phyloP scores from a whole-genome alignment of 2,888 invertebrate genomes.

The Silvanus unidentatus region DNA sequence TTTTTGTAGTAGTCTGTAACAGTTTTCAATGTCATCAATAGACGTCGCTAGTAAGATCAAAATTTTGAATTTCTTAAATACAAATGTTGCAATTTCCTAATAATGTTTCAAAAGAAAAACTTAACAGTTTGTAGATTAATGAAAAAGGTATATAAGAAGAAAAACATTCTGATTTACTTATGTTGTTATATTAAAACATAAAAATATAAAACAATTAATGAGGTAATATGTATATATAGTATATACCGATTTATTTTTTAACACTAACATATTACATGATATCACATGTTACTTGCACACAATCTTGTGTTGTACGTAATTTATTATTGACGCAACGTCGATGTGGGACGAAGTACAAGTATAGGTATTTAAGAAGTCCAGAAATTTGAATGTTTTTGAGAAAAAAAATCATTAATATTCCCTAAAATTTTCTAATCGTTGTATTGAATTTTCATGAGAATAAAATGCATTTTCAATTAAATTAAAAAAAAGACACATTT shows the following conservation, averaged over 20 bases:
- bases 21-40: no score
- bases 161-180: conserved; percentile 2
- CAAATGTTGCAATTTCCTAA: no score
- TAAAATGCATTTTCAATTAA: background rate
- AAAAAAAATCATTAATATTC: conserved; percentile 1
- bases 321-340: conserved; percentile 47
- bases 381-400: conserved; percentile 21
- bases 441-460: background rate
- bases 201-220: conserved; percentile 44
- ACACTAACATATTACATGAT: conserved; percentile 50
- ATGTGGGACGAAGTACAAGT: conserved; percentile 46
- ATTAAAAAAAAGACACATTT: conserved; percentile 12
- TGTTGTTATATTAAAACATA: conserved; percentile 39
- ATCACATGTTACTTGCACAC: conserved; percentile 50
- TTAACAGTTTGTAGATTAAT: no score
- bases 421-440: conserved; percentile 1
- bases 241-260: conserved; percentile 48
- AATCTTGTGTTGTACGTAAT: conserved; percentile 48
- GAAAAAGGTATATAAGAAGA: no score
- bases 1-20: no score
- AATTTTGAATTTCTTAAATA: no score
- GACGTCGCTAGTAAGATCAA: no score
- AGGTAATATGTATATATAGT: conserved; percentile 45
- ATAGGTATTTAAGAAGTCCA: conserved; percentile 29
- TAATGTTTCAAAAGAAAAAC: no score